These are phyloP conservation scores for Macropodus opercularis DNA, from an alignment of 2,797 vertebrate genomes.

Conservation along the genomic window DNA sequence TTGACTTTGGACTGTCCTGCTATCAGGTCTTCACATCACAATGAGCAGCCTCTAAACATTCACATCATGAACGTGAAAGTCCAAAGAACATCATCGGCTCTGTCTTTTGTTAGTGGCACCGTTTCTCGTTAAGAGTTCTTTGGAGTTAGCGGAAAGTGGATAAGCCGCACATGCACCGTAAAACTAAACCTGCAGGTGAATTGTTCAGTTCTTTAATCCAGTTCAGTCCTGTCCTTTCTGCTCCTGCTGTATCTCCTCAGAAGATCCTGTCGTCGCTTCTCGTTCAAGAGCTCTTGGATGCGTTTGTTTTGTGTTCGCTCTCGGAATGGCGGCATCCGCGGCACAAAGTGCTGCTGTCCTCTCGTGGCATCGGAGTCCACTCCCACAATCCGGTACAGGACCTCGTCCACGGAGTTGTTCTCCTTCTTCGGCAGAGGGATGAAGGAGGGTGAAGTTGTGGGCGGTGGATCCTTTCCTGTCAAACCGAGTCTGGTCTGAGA, in stretches of 20 bases:
- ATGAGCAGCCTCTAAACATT: not conserved
- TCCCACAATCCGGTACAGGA: slow-evolving; percentile 82
- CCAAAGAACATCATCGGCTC: not conserved
- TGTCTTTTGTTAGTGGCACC: not conserved
- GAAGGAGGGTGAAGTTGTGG: slow-evolving; percentile 20
- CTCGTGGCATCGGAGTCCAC: slow-evolving; percentile 78
- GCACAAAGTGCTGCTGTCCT: slow-evolving; percentile 86
- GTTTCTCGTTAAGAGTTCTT: slow-evolving; percentile 25
- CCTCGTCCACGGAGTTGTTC: slow-evolving; percentile 84
- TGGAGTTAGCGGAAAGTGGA: slow-evolving; percentile 20
- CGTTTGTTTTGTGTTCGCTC: slow-evolving; percentile 94
- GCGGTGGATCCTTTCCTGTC: slow-evolving; percentile 9
- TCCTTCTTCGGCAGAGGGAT: slow-evolving; percentile 74
- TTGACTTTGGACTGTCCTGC: not conserved
- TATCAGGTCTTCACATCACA: not conserved
- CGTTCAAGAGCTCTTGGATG: slow-evolving; percentile 93
- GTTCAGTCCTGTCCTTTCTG: slow-evolving; percentile 22
- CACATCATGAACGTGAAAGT: not conserved
- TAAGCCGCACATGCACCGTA: slow-evolving; percentile 27
- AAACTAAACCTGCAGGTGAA: not conserved
- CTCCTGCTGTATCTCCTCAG: slow-evolving; percentile 48
- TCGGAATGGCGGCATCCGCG: slow-evolving; percentile 73
- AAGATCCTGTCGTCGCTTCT: slow-evolving; percentile 82
- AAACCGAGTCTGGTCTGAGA: not conserved
- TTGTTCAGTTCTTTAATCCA: slow-evolving; percentile 6